These are phyloP conservation scores for Hypena proboscidalis DNA, from an alignment of 2,888 invertebrate genomes.

Conservation along the genomic window DNA sequence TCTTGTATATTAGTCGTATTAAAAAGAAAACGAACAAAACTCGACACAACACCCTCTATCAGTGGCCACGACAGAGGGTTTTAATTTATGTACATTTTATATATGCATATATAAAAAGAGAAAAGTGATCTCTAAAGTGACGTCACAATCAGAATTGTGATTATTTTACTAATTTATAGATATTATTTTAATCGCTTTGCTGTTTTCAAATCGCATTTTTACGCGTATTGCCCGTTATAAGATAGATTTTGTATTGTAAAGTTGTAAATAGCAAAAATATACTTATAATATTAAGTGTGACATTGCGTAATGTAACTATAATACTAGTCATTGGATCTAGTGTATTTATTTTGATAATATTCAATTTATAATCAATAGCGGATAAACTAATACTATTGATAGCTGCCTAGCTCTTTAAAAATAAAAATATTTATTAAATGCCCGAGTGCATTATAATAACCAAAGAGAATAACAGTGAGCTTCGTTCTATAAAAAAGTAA, in stretches of 20 bases:
- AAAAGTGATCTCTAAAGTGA: slow-evolving; percentile 81
- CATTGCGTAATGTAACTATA: slow-evolving; percentile 71
- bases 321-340: slow-evolving; percentile 85
- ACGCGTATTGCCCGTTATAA: slow-evolving; percentile 67
- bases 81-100: slow-evolving; percentile 64
- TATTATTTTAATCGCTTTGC: slow-evolving; percentile 59
- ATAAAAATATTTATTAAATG: slow-evolving; percentile 40
- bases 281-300: slow-evolving; percentile 61
- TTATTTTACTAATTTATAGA: slow-evolving; percentile 53
- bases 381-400: slow-evolving; percentile 41
- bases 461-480: slow-evolving; percentile 59
- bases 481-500: slow-evolving; percentile 30
- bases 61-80: slow-evolving; percentile 79
- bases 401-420: slow-evolving; percentile 38
- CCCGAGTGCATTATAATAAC: slow-evolving; percentile 56
- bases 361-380: slow-evolving; percentile 49
- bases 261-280: slow-evolving; percentile 48
- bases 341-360: slow-evolving; percentile 75
- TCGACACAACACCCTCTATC: slow-evolving; percentile 76
- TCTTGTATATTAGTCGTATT: slow-evolving; percentile 73
- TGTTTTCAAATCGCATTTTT: slow-evolving; percentile 70
- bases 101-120: slow-evolving; percentile 82
- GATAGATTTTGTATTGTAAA: slow-evolving; percentile 57
- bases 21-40: slow-evolving; percentile 61
- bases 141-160: slow-evolving; percentile 81